Conservation (phyloP, 2,113 vertebrate species). For the Alligator mississippiensis region DNA sequence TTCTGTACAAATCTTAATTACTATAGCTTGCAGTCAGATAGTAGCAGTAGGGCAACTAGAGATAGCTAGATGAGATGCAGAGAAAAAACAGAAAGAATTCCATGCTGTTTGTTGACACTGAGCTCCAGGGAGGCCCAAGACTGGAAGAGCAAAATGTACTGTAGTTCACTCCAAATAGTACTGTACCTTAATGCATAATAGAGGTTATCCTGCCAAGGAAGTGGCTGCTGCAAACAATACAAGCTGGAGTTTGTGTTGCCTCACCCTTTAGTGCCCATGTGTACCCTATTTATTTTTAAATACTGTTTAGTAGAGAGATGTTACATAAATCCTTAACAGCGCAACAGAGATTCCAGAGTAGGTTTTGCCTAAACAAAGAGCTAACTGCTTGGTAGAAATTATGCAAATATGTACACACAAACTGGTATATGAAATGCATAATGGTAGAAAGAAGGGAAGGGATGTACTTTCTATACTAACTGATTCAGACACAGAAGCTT, state of each 20-base stretch:
- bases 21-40: rapidly evolving
- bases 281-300: not conserved
- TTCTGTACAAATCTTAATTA: not conserved
- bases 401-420: not conserved
- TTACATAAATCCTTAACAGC: not conserved
- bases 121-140: not conserved
- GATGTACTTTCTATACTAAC: too few species aligned
- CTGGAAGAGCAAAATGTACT: not conserved
- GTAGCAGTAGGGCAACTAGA: not conserved
- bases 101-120: rapidly evolving
- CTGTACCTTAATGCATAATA: not conserved
- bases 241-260: not conserved
- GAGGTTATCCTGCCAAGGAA: not conserved
- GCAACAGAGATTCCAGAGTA: not conserved
- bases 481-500: too few species aligned
- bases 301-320: not conserved
- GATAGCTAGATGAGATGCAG: rapidly evolving
- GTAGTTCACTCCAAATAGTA: not conserved
- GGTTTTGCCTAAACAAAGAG: not conserved
- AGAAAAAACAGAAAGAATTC: not conserved
- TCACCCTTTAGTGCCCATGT: not conserved
- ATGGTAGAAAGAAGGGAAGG: not conserved
- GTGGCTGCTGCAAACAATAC: not conserved
- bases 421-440: not conserved
- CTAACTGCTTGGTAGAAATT: not conserved